Base-by-base conservation (phyloP, 2,797 vertebrate genomes). In the Odontamblyopus lacepedii region DNA sequence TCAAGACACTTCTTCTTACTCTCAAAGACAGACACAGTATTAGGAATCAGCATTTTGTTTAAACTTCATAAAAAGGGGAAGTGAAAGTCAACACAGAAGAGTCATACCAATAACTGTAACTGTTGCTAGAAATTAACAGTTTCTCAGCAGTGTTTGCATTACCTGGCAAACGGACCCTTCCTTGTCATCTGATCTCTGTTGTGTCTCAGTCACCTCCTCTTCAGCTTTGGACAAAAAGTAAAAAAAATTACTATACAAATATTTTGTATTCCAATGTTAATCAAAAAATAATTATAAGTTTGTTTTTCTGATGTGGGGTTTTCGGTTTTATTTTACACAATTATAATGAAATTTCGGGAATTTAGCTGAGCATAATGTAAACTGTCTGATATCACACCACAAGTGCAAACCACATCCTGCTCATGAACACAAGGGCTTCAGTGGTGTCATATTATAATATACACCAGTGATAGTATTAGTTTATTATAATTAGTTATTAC, bases 321-420 rank as follows among this genome's bases (percentile, higher is more conserved):
- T 27, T 59, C 35, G 13, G 35, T 1, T 63, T 35, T 66, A 51
- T 70, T 38, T 66, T 68, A 67, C 72, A 62, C 6, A 15, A 48
- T 78, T 30, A 51, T 55, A n/a, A 61, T 4, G 64, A 53, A 76
- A 51, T 78, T 77, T 69, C n/a, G 26, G 51, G 56, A 82, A 82
- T 83, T 82, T 68, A 76, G 75, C 70, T 18, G 19, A 82, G 76
- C 55, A 75, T 78, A 83, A 79, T 87, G 82, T 85, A 67, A 69
- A 76, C 72, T 76, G 81, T 84, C 86, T 92, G 94, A 93, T 94
- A 93, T 91, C 88, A 94, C 94, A 94, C 94, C 93, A 86, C 94
- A 94, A 83, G 84, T 92, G 86, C 91, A 92, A 93, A 93, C 90
- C 92, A 93, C 93, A 93, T 95, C 94, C 94, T 94, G 92, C 86